phyloP scores from a whole-genome alignment of 2,797 vertebrate species.

The Tarsius wallacei region DNA sequence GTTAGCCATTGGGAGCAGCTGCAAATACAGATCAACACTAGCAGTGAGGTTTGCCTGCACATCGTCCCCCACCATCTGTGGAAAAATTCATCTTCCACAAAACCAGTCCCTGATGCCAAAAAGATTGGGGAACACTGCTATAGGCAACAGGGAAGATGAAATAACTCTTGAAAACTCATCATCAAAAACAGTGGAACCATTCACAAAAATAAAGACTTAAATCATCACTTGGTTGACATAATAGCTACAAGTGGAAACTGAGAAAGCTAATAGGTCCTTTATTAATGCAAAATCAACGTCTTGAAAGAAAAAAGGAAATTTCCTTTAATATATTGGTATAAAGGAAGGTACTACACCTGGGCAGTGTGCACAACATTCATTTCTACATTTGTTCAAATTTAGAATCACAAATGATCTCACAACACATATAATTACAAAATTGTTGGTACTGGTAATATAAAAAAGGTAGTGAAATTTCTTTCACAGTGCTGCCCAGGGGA shows the following conservation, averaged over 20 bases:
- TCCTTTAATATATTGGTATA: neutral
- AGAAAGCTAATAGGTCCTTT: neutral
- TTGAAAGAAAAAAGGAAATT: constrained; percentile 14
- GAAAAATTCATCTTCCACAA: too few species aligned
- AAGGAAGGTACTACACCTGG: neutral
- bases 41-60: too few species aligned
- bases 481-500: neutral
- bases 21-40: too few species aligned
- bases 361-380: neutral
- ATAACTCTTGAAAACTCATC: neutral
- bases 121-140: too few species aligned
- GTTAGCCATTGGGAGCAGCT: too few species aligned
- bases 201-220: constrained; percentile 34
- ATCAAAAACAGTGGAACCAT: neutral
- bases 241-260: neutral
- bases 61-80: too few species aligned
- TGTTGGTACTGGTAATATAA: neutral
- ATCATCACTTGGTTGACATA: neutral
- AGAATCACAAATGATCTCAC: constrained; percentile 29
- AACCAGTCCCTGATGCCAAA: too few species aligned
- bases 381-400: constrained; percentile 14
- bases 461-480: constrained; percentile 20
- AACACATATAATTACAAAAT: constrained; percentile 35
- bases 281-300: neutral
- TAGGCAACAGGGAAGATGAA: neutral